Base-by-base conservation (phyloP, 2,797 vertebrate species). In the Gambelia wislizenii region DNA sequence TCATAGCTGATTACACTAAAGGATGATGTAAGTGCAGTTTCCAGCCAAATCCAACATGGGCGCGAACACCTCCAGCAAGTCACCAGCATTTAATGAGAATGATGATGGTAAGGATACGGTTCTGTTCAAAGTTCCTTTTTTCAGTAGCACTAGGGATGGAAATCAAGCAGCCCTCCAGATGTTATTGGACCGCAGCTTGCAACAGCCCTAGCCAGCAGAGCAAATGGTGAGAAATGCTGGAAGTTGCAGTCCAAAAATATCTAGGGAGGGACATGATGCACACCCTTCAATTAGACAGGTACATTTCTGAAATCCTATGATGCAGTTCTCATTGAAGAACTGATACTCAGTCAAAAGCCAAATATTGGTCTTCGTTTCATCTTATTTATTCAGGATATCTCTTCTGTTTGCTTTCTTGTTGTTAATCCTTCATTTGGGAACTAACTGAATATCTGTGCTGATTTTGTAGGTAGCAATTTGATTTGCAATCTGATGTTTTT, bases 51-150 rank as follows among this genome's bases (percentile, higher is more conserved):
- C 3, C 67, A 88, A 59, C 85, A 98, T 98, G 97, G 97, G 97
- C 70, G 96, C 97, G 87, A 97, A 94, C 86, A 90, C 94, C 76
- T 98, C 97, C 89, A 97, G 96, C 95, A 98, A 96, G 92, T 59
- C 96, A 13, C 91, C 94, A 0, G 87, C 95, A 36, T 94, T 93
- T 1, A 86, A 95, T 84, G 96, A 95, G 82, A 96, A 91, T 0
- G 96, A 96, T 8, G 97, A 98, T 0, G 97, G 97, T 98, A 95
- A 97, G 97, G 91, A 14, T 27, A 80, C 56, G 8, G 30, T 2
- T 69, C 18, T 87, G 42, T 72, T 83, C 84, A 6, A 83, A 86
- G 56, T 52, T 33, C 25, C 16, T 39, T 52, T 77, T 49, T 44
- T 77, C 33, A 69, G 1, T 86, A 30, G n/a, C 25, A 47, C 42